These are phyloP conservation scores for Dendrolimus houi DNA, from an alignment of 2,888 invertebrate species.

Conservation along the genomic window DNA sequence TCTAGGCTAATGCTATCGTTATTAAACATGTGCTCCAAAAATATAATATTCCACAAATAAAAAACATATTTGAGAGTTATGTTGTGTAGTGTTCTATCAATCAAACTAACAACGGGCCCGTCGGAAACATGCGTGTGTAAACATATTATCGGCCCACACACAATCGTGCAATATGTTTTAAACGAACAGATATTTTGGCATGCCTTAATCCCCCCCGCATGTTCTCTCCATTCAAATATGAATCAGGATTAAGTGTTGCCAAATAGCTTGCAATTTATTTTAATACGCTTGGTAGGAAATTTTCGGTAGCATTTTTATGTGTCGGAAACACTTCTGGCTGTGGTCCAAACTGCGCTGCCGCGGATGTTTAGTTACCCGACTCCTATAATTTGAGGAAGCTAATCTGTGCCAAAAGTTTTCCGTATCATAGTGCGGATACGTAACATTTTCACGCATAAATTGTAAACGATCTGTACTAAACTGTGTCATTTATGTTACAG, in stretches of 20 bases:
- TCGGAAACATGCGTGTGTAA: conserved; percentile 31
- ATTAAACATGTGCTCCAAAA: not conserved
- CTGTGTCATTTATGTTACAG: conserved; percentile 80
- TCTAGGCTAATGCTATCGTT: too few species aligned
- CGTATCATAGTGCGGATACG: conserved; percentile 40
- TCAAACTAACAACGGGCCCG: conserved; percentile 27
- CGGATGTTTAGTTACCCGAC: conserved; percentile 72
- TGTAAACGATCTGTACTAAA: conserved; percentile 46
- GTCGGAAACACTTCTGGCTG: conserved; percentile 73
- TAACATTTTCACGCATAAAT: conserved; percentile 41
- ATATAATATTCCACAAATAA: conserved; percentile 20
- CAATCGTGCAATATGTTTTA: conserved; percentile 38
- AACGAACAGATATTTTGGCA: conserved; percentile 58
- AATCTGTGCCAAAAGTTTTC: conserved; percentile 65
- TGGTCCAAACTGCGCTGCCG: conserved; percentile 58
- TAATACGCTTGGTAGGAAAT: conserved; percentile 71
- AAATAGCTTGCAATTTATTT: conserved; percentile 75
- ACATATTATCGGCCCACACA: conserved; percentile 31
- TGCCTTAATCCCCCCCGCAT: conserved; percentile 58
- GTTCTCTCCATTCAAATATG: conserved; percentile 64
- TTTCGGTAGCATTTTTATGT: conserved; percentile 71
- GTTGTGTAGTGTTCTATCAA: conserved; percentile 15
- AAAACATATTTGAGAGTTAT: conserved; percentile 2
- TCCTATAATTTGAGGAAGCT: conserved; percentile 69
- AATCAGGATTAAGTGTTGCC: conserved; percentile 76